Percentiles rank a stretch among this genome's conserved stretches.
These are phyloP conservation scores for Vombatus ursinus DNA, from an alignment of 2,113 vertebrate species.

Conservation along the genomic window DNA sequence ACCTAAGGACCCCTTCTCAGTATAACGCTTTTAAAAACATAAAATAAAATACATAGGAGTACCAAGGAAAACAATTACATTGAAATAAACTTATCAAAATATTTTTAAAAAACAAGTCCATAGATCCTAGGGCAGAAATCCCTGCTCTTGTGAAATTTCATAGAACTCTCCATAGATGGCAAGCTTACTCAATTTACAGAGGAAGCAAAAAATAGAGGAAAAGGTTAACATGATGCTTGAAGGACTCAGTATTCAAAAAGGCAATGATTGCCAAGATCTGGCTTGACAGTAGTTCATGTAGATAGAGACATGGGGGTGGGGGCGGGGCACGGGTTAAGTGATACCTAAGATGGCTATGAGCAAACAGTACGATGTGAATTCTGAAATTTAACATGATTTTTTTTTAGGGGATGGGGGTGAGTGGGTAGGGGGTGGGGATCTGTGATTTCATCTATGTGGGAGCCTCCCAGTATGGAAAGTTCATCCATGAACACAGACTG, in stretches of 20 bases:
- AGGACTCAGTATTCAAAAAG: not conserved
- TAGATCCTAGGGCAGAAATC: slow-evolving; percentile 1
- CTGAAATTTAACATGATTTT: not conserved
- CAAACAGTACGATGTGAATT: not conserved
- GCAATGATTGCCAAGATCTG: not conserved
- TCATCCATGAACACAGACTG: not conserved
- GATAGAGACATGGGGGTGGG: not conserved
- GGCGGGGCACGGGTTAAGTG: not conserved
- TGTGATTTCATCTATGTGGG: not conserved
- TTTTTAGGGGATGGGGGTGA: not conserved
- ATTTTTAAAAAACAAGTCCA: not conserved
- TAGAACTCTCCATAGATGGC: not conserved
- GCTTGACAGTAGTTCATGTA: not conserved
- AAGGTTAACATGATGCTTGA: not conserved
- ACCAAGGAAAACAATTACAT: not conserved
- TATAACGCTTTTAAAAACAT: not conserved
- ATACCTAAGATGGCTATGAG: not conserved
- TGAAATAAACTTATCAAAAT: not conserved
- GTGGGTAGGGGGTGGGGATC: not conserved
- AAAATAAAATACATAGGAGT: not conserved
- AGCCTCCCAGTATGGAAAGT: not conserved
- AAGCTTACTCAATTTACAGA: not conserved
- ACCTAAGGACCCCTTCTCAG: not conserved
- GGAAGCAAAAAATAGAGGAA: not conserved
- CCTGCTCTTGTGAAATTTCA: not conserved